Base-by-base conservation (phyloP, 2,797 vertebrate species). In the Phoeniculus purpureus region DNA sequence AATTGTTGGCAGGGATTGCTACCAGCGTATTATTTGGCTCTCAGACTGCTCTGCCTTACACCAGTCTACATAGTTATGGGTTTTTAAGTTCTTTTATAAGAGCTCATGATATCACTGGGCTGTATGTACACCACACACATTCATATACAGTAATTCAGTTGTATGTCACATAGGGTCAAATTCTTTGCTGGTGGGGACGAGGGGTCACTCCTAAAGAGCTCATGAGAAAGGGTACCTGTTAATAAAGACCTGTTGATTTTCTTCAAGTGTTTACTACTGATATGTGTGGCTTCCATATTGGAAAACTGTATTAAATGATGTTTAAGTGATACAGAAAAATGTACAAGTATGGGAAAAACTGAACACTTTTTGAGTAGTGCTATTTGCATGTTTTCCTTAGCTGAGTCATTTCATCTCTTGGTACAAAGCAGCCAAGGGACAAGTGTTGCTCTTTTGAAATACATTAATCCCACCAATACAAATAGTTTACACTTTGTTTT, bases 1-100 rank as follows among this genome's bases (percentile, higher is more conserved):
- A 59, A 14, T 29, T n/a, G 51, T 54, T 74, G 68, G 56, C 56
- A 26, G 62, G 19, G 64, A 5, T 68, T 65, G 68, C 52, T 84
- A 25, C 32, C 8, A 3, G 3, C 0, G 0, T n/a, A 43, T 84
- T 0, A 0, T 11, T n/a, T 9, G n/a, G 40, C 32, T 78, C 4
- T 15, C 3, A 12, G 18, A 22, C 43, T 61, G 61, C 18, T 67
- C 15, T 4, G 12, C 51, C 20, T 77, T 48, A 27, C 11, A 4
- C 60, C 54, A 67, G 64, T 50, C 19, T 43, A 5, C 15, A 2
- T 22, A 37, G 43, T 61, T 55, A 15, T 0, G 8, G 37, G 78
- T 60, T 37, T 68, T 31, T 70, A 80, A 55, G 17, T 2, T 2
- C 2, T 3, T 74, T 34, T 64, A 31, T 58, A 84, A 71, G 60